Percentiles rank a stretch among this genome's conserved stretches.
Evolutionary conservation across 2,797 vertebrate species (phyloP).

Genomic region (Galagoides demidoff): DNA sequence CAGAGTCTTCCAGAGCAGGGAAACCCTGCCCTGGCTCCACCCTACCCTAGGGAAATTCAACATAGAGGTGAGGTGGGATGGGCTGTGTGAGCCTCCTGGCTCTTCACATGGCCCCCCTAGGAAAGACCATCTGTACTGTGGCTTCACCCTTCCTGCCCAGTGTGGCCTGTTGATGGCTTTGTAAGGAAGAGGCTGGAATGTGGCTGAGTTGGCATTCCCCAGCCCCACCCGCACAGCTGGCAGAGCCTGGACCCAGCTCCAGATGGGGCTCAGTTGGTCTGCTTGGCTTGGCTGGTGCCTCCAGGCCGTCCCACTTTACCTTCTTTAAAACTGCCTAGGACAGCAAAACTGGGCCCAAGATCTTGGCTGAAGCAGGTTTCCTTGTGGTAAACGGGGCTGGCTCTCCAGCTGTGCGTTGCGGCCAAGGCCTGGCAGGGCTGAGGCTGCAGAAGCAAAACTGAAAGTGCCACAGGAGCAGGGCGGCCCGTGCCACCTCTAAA

Average conservation of each 20-base stretch:
- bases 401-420: not conserved
- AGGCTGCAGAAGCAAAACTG: constrained; percentile 63
- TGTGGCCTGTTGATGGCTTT: constrained; percentile 39
- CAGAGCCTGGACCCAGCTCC: constrained; percentile 38
- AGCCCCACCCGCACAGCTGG: constrained; percentile 59
- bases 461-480: constrained; percentile 25
- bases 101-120: not conserved
- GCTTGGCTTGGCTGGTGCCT: constrained; percentile 75
- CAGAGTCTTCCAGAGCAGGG: not conserved
- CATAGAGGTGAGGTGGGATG: not conserved
- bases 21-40: not conserved
- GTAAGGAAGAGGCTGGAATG: constrained; percentile 69
- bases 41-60: not conserved
- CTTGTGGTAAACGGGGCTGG: constrained; percentile 69
- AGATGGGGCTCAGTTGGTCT: constrained; percentile 57
- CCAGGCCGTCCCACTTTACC: constrained; percentile 55
- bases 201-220: constrained; percentile 77
- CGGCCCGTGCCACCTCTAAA: not conserved
- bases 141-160: not conserved
- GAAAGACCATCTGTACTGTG: not conserved
- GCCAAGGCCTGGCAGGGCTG: constrained; percentile 61
- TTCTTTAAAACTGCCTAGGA: constrained; percentile 76
- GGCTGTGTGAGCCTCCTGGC: not conserved
- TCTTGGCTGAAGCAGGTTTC: constrained; percentile 65
- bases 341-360: constrained; percentile 67